Base-by-base conservation (phyloP, 2,888 invertebrate species). In the Cancer borealis region DNA sequence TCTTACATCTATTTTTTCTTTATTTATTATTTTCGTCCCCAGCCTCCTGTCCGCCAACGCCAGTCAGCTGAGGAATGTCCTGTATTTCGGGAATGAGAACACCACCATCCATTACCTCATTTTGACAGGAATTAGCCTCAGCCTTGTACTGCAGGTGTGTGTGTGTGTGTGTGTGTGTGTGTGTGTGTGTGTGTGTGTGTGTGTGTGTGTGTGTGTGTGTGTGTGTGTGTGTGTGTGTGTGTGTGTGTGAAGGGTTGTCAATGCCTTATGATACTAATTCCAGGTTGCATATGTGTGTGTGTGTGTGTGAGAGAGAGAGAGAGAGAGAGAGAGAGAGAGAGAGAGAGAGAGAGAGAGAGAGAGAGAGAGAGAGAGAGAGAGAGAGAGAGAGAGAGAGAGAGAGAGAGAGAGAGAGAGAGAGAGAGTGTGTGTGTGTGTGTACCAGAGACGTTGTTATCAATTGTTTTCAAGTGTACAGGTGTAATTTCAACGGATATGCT, bases 31-130 rank as follows among this genome's bases (percentile, higher is more conserved):
- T 2, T 39, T 39, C 39, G 39, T 39, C 14, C 60, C 17, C 17
- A 60, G 87, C 45, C 94, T 95, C 26, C 94, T 95, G 10, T 95
- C 95, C 0, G 95, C 95, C 66, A 95, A 95, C 91, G 93, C 94
- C 87, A 95, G 92, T 66, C 95, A 95, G 49, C 95, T 95, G 12
- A 91, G 92, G 17, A 91, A 95, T 79, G 46, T 95, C 73, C 60
- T 95, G 88, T 90, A 89, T 60, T 92, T 93, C 47, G 95, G 95
- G 1, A 73, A 95, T 92, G 45, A 21, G 12, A 54, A 88, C 17
- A 49, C 30, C 17, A 10, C 66, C 26, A 14, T 60, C 30, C 95
- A 94, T 84, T 93, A 95, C 87, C n/a, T 95, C 47, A 79, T 94
- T 66, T 5, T 94, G 26, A 73, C 93, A 0, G 94, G 95, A 47